phyloP scores from a whole-genome alignment of 2,797 vertebrate species.

The Centropyge bicolor region DNA sequence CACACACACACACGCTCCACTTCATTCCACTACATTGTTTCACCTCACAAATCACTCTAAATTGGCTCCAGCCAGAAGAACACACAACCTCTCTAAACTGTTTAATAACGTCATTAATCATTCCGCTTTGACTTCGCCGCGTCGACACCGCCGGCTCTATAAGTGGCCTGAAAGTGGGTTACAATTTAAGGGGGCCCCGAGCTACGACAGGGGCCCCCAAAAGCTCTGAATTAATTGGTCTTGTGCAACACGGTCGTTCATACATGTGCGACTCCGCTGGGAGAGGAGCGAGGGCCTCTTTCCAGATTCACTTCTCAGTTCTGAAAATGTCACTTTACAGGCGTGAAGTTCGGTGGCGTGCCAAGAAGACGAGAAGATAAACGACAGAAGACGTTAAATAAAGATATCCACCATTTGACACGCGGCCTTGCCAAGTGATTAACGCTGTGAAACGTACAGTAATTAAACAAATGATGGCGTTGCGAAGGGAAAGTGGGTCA shows the following conservation, averaged over 20 bases:
- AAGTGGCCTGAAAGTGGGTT: slow-evolving; percentile 69
- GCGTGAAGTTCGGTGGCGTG: background rate
- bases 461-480: slow-evolving; percentile 8
- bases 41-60: slow-evolving; percentile 75
- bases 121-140: slow-evolving; percentile 50
- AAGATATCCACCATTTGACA: slow-evolving; percentile 25
- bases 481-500: slow-evolving; percentile 52
- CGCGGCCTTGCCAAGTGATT: slow-evolving; percentile 14
- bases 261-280: background rate
- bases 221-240: slow-evolving; percentile 58
- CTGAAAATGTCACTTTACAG: background rate
- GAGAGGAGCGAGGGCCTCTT: background rate
- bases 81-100: slow-evolving; percentile 62
- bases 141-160: slow-evolving; percentile 36
- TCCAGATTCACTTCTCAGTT: background rate
- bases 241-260: slow-evolving; percentile 8
- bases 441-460: background rate
- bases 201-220: slow-evolving; percentile 50
- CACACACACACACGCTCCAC: slow-evolving; percentile 36
- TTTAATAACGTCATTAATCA: slow-evolving; percentile 78
- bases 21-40: slow-evolving; percentile 66
- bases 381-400: slow-evolving; percentile 16
- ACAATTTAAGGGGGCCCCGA: slow-evolving; percentile 51
- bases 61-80: slow-evolving; percentile 63
- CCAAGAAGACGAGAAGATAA: slow-evolving; percentile 13